Base-by-base conservation (phyloP, 2,113 vertebrate genomes). In the Fulica atra region DNA sequence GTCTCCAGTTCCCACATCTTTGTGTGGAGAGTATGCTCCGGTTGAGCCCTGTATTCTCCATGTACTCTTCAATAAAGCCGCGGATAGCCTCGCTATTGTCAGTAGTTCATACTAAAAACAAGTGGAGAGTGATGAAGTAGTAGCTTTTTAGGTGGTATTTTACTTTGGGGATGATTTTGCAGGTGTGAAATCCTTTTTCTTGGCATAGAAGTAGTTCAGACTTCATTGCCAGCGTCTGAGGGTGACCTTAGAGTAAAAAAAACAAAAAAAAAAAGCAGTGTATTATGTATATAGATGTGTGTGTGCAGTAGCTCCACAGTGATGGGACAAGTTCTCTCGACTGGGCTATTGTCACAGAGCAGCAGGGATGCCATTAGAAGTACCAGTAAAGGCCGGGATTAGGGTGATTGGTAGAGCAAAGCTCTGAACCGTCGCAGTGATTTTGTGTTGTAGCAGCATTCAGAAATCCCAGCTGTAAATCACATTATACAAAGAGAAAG, bases 381-480 rank as follows among this genome's bases (percentile, higher is more conserved):
- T 71, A 92, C 73, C 57, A 33, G 9, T 81, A 86, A 88, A 91
- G 57, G 48, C 69, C n/a, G 54, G 70, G 83, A 93, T 94, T 95
- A 84, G 77, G 21, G 61, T 92, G 90, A 64, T 72, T 65, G 83
- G 77, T 91, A 78, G 82, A 92, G 69, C 70, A 81, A 83, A 84
- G 70, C 88, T 91, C 72, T 93, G 86, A 88, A 74, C 60, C 11
- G 0, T 88, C 78, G 38, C 57, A 36, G 42, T 93, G 81, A 84
- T 93, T 96, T 88, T 92, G 64, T 94, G 44, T 71, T 94, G 86
- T 60, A 76, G 83, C 73, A 86, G 77, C 73, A 76, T 92, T 93
- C 63, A 87, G 89, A 82, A 96, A 84, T 84, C 81, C 61, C 66
- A 89, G 72, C 93, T 93, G 95, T 95, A 96, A 94, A 94, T 93